Conservation (phyloP, 2,888 invertebrate genomes). For the Drosophila austrosaltans region DNA sequence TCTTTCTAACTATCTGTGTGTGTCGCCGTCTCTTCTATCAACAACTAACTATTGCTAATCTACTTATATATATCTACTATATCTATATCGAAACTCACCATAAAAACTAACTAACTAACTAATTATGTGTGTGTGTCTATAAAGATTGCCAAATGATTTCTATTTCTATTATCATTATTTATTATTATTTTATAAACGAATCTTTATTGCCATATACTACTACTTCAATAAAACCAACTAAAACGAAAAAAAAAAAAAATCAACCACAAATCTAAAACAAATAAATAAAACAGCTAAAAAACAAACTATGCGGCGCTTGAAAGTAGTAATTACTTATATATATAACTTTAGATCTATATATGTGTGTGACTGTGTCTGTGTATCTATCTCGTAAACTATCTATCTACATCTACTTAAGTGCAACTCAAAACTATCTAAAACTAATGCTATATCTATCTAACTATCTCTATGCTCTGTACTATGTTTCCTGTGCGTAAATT, state of each 20-base stretch:
- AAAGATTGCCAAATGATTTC: slow-evolving; percentile 1
- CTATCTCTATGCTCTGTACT: slow-evolving; percentile 36
- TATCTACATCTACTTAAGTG: slow-evolving; percentile 32
- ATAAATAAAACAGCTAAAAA: slow-evolving; percentile 23
- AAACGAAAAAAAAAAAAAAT: slow-evolving; percentile 35
- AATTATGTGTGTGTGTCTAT: neutral
- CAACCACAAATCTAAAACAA: neutral
- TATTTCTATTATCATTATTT: neutral
- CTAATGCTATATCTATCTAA: slow-evolving; percentile 44
- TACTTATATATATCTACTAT: slow-evolving; percentile 12
- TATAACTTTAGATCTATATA: slow-evolving; percentile 4
- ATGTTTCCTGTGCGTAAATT: slow-evolving; percentile 50
- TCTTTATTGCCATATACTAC: neutral
- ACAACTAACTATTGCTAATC: neutral
- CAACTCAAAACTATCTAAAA: slow-evolving; percentile 43
- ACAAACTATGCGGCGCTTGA: slow-evolving; percentile 50
- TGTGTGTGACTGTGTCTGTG: slow-evolving; percentile 53
- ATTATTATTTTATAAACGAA: neutral
- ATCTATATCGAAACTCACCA: slow-evolving; percentile 25
- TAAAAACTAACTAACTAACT: slow-evolving; percentile 8
- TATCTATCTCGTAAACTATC: slow-evolving; percentile 41
- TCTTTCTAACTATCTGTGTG: slow-evolving; percentile 28
- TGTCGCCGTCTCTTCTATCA: slow-evolving; percentile 8
- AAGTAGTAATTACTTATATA: slow-evolving; percentile 37
- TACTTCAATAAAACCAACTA: slow-evolving; percentile 21